Percentiles rank a stretch among this genome's conserved stretches.
Conservation (phyloP, 2,113 vertebrate genomes). For the Piprites chloris region DNA sequence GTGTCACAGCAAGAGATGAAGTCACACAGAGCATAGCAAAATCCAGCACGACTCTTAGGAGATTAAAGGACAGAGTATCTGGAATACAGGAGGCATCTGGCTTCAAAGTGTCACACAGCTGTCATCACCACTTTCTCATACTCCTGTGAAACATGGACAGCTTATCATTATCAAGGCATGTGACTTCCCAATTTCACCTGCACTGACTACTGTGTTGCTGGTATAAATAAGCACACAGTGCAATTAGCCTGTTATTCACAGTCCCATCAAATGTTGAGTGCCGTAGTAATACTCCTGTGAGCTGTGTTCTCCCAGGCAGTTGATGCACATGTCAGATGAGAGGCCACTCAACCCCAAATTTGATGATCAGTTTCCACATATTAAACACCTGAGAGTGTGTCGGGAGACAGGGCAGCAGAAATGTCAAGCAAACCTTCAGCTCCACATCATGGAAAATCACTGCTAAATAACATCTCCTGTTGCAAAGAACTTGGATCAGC, state of each 20-base stretch:
- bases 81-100: conserved; percentile 5
- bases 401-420: neutral
- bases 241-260: neutral
- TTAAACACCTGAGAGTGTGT: neutral
- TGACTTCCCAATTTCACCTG: conserved; percentile 31
- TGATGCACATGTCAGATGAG: neutral
- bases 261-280: neutral
- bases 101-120: neutral
- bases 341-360: neutral
- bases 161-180: neutral
- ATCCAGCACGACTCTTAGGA: neutral
- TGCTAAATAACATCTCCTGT: neutral
- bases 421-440: neutral
- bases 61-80: neutral
- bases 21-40: neutral
- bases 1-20: neutral
- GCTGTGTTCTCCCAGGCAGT: neutral
- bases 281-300: neutral
- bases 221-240: neutral
- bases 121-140: conserved; percentile 10
- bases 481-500: neutral
- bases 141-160: neutral
- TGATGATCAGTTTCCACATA: neutral
- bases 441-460: neutral
- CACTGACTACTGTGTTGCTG: neutral